Evolutionary conservation across 92 coral and sea anemone genomes (phyloP), one percentile per base, ranked within the genome.

Genomic region (Phenganax subtilis): DNA sequence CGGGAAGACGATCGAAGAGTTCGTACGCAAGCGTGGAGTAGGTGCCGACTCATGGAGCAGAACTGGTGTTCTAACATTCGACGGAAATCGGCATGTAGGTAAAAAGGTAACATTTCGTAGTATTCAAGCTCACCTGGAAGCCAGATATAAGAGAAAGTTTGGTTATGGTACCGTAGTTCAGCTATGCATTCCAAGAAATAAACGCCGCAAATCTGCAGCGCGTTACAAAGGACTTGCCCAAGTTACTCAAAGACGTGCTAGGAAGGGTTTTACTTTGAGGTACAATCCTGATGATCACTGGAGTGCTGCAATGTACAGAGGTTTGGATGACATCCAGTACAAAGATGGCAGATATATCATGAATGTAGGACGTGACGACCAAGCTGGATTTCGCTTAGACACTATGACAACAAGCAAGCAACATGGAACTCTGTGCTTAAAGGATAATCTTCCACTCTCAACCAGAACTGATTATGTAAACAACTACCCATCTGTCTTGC

Each of bases 381-480:
- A 77, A 57, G 71, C 81, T 3, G 81, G 81, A 54, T 76, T 76
- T 51, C 44, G 79, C 31, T 44, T 74, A 37, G 79, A 74, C 20
- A 87, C 54, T 83, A 71, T 87, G 86, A 76, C 3, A 69, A 82
- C 54, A 68, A 27, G 51, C 72, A 86, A 57, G 16, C 88, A 86
- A 53, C 88, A 25, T 31, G 29, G 47, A 37, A 37, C 47, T 37
- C 47, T 37, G 47, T 37, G 47, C 47, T 37, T 37, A 37, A 37
- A 37, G 47, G 47, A 37, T 37, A 37, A 37, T 37, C 47, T 37
- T 37, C 47, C 47, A 37, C 47, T 37, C 47, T 37, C 47, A 37
- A 37, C 47, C 47, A 37, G 47, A 37, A 37, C 47, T 37, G 47
- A 37, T 37, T 37, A 37, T 37, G 47, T 37, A 1, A 37, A 37